Evolutionary conservation across 2,797 vertebrate genomes (phyloP).

Genomic region (Choloepus didactylus): DNA sequence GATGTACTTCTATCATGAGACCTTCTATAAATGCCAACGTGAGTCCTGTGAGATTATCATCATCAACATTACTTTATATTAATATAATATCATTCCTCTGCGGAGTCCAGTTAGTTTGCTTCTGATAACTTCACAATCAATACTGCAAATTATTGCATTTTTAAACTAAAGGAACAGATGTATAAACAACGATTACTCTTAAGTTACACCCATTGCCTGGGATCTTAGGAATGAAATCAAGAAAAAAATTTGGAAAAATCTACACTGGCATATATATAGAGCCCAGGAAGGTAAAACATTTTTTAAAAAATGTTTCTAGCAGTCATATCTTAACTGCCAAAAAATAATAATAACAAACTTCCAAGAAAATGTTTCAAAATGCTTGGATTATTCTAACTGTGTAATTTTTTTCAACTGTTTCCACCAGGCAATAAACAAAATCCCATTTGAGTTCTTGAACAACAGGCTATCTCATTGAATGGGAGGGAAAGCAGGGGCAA

Average conservation of each 20-base stretch:
- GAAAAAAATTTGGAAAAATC: conserved; percentile 70
- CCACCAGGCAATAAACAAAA: conserved; percentile 76
- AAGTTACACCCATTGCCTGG: conserved; percentile 17
- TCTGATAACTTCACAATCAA: conserved; percentile 19
- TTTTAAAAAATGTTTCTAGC: conserved; percentile 45
- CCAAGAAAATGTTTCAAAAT: conserved; percentile 81
- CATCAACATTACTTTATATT: neutral
- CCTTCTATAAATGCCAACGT: conserved; percentile 13
- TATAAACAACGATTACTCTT: neutral
- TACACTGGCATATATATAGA: conserved; percentile 52
- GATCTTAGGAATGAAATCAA: conserved; percentile 66
- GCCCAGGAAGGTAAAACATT: conserved; percentile 64
- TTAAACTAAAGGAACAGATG: conserved; percentile 22
- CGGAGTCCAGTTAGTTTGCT: neutral
- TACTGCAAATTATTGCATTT: conserved; percentile 31
- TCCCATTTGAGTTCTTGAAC: conserved; percentile 23
- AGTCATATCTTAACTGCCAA: conserved; percentile 67
- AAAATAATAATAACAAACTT: neutral
- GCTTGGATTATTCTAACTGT: conserved; percentile 68
- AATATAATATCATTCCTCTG: neutral
- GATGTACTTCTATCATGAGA: neutral
- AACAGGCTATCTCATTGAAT: neutral
- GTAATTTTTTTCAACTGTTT: conserved; percentile 62
- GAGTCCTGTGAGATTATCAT: conserved; percentile 14
- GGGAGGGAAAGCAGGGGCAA: neutral